phyloP scores from a whole-genome alignment of 2,113 vertebrate species.

The Ceyx cyanopectus region DNA sequence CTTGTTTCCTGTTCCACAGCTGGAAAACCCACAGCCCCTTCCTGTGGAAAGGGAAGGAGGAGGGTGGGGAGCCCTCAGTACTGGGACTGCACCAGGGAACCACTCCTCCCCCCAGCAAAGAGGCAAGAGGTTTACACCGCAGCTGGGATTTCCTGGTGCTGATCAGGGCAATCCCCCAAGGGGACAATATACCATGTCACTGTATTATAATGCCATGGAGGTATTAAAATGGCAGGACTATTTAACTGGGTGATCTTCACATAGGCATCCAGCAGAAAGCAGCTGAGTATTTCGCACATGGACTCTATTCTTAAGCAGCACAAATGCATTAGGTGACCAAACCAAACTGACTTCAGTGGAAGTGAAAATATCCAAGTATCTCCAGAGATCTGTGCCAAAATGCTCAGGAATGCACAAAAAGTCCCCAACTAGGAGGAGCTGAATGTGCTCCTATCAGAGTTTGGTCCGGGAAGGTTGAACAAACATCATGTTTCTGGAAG shows the following conservation, averaged over 20 bases:
- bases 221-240: background rate
- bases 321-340: background rate
- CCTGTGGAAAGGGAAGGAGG: slow-evolving; percentile 18
- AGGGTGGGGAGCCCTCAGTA: background rate
- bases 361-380: background rate
- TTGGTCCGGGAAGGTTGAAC: background rate
- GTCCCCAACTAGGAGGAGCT: background rate
- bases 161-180: accelerated
- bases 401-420: background rate
- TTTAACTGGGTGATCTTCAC: background rate
- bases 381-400: background rate
- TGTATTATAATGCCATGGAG: background rate
- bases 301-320: background rate
- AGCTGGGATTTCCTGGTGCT: background rate
- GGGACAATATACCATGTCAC: background rate
- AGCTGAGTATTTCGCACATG: background rate
- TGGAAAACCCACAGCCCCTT: slow-evolving; percentile 48
- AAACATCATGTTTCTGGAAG: background rate
- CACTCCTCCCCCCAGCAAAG: background rate
- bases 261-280: background rate
- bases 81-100: background rate
- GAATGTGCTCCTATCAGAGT: background rate
- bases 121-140: background rate
- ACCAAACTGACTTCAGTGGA: background rate
- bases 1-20: background rate